Evolutionary conservation across 2,113 vertebrate species (phyloP).

Genomic region (Gallinago jamesoni): DNA sequence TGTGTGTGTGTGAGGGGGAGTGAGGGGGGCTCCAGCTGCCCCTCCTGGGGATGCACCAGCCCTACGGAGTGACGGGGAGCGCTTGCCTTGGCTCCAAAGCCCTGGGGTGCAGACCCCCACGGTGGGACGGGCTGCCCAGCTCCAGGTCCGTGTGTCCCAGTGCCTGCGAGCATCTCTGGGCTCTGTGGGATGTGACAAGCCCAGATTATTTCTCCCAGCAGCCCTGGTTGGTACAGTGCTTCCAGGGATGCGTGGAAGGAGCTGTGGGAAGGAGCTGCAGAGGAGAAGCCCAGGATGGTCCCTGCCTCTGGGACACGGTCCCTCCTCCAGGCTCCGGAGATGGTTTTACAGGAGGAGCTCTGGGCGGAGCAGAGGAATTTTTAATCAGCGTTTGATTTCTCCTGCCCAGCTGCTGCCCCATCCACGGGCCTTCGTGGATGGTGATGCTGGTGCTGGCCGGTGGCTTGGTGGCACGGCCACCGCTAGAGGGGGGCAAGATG

Average conservation of each 20-base stretch:
- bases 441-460: not conserved
- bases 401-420: not conserved
- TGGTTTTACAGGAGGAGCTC: not conserved
- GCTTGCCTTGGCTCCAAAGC: not conserved
- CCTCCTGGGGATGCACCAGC: not conserved
- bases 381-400: not conserved
- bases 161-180: not conserved
- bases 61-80: rapidly evolving
- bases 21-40: not conserved
- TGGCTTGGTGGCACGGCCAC: not conserved
- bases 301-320: rapidly evolving
- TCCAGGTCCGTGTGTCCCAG: rapidly evolving
- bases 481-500: constrained; percentile 45
- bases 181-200: rapidly evolving
- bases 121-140: rapidly evolving
- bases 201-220: not conserved
- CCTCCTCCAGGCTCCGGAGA: not conserved
- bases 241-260: too few relatives aligned
- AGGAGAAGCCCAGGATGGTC: not conserved
- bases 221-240: rapidly evolving
- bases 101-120: rapidly evolving
- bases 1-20: too few relatives aligned
- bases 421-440: not conserved
- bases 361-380: not conserved
- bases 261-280: not conserved